Percentiles rank a stretch among this genome's conserved stretches.
Evolutionary conservation across 1,140 invertebrate species (phyloP).

Genomic region (Vanessa tameamea): DNA sequence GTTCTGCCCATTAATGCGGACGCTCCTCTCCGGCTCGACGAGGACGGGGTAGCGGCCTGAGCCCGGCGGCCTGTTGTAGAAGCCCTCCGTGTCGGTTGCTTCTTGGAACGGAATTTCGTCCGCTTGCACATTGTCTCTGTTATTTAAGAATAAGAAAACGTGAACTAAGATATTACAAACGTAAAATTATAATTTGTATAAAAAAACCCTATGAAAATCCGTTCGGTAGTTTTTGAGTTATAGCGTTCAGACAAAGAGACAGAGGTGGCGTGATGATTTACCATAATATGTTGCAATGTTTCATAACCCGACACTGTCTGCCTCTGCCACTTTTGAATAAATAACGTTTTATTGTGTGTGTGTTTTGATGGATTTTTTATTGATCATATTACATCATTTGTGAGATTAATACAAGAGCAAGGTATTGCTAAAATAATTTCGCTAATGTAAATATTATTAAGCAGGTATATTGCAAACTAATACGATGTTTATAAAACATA

Average conservation of each 20-base stretch:
- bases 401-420: neutral
- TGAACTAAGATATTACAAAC: too few relatives aligned
- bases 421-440: neutral
- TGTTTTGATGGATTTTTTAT: too few relatives aligned
- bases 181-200: too few relatives aligned
- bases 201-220: too few relatives aligned
- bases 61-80: conserved; percentile 62
- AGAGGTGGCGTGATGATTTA: too few relatives aligned
- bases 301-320: too few relatives aligned
- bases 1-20: conserved; percentile 20
- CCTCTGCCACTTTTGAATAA: too few relatives aligned
- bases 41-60: conserved; percentile 55
- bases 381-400: neutral
- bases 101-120: conserved; percentile 55
- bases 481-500: conserved; percentile 18
- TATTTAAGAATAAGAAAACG: conserved; percentile 17
- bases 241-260: too few relatives aligned
- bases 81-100: conserved; percentile 55
- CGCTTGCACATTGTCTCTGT: conserved; percentile 37
- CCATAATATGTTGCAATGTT: too few relatives aligned
- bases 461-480: neutral
- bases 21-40: conserved; percentile 37
- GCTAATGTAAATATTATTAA: conserved; percentile 9
- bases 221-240: too few relatives aligned
- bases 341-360: too few relatives aligned